Conservation (phyloP, 2,797 vertebrate species). For the Staurois parvus region DNA sequence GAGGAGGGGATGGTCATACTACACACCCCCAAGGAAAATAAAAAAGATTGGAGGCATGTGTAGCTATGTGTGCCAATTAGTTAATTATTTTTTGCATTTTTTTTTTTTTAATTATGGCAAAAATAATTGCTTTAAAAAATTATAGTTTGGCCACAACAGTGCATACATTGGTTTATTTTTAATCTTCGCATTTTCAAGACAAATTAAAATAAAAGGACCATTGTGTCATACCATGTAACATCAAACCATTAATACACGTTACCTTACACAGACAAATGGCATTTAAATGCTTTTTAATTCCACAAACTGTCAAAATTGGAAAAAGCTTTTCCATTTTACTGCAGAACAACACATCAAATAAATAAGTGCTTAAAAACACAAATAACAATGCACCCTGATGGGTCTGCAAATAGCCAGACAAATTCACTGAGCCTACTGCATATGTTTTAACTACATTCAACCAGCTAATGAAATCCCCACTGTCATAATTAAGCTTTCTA, state of each 20-base stretch:
- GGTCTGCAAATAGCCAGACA: constrained; percentile 28
- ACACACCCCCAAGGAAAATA: no score
- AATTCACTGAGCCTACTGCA: constrained; percentile 16
- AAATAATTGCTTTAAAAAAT: no score
- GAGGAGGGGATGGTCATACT: no score
- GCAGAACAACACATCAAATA: constrained; percentile 23
- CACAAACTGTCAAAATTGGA: background rate
- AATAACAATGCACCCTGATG: constrained; percentile 33
- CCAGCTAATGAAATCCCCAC: constrained; percentile 43
- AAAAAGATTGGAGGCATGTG: no score
- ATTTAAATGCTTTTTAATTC: background rate
- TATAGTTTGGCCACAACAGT: no score
- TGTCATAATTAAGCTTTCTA: constrained; percentile 45
- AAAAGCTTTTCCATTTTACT: background rate
- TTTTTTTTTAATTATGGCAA: no score
- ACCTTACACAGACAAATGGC: background rate
- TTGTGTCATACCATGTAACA: no score
- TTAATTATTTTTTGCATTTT: no score
- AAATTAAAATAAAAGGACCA: no score
- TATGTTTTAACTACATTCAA: constrained; percentile 39
- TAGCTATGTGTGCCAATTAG: no score
- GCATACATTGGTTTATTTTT: no score
- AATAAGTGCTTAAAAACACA: constrained; percentile 36
- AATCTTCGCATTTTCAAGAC: no score
- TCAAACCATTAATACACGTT: background rate